Evolutionary conservation across 2,888 invertebrate species (phyloP).

Genomic region (Coelinius sp.): DNA sequence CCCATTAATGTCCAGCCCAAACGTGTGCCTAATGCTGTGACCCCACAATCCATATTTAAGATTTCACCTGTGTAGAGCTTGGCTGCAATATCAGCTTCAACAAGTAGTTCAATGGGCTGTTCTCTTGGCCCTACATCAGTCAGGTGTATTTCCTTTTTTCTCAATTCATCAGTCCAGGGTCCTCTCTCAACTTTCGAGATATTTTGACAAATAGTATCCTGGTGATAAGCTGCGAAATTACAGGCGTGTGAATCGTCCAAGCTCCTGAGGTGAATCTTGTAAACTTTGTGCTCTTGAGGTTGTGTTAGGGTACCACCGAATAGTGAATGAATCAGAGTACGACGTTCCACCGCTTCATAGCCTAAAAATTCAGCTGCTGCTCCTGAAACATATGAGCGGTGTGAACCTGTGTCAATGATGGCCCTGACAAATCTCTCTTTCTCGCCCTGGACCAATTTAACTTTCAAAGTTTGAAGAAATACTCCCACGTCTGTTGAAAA

Average conservation of each 20-base stretch:
- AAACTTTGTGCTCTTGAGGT: slow-evolving; percentile 40
- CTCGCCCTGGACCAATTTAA: slow-evolving; percentile 39
- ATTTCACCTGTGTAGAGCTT: slow-evolving; percentile 49
- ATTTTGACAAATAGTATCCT: slow-evolving; percentile 27
- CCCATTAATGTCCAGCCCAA: slow-evolving; percentile 58
- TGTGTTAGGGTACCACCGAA: slow-evolving; percentile 48
- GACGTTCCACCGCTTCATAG: slow-evolving; percentile 39
- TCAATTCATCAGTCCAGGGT: slow-evolving; percentile 41
- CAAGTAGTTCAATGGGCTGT: slow-evolving; percentile 46
- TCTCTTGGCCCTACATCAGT: background rate
- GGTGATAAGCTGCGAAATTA: slow-evolving; percentile 40
- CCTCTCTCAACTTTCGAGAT: slow-evolving; percentile 38
- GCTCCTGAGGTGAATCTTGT: slow-evolving; percentile 42
- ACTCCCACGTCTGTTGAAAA: slow-evolving; percentile 34
- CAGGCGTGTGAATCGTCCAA: slow-evolving; percentile 44
- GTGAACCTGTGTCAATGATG: slow-evolving; percentile 51
- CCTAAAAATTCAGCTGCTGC: slow-evolving; percentile 45
- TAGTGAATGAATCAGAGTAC: slow-evolving; percentile 43
- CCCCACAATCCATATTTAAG: slow-evolving; percentile 46
- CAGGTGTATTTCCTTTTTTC: slow-evolving; percentile 31
- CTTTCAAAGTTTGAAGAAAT: slow-evolving; percentile 50
- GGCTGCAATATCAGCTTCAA: slow-evolving; percentile 53
- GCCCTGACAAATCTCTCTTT: slow-evolving; percentile 41
- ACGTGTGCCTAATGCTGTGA: slow-evolving; percentile 51
- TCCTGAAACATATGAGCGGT: slow-evolving; percentile 49